A percentile compares a stretch with the other conserved stretches of the same genome.
These are phyloP conservation scores for Neopipo cinnamomea DNA, from an alignment of 2,113 vertebrate species.

Conservation along the genomic window DNA sequence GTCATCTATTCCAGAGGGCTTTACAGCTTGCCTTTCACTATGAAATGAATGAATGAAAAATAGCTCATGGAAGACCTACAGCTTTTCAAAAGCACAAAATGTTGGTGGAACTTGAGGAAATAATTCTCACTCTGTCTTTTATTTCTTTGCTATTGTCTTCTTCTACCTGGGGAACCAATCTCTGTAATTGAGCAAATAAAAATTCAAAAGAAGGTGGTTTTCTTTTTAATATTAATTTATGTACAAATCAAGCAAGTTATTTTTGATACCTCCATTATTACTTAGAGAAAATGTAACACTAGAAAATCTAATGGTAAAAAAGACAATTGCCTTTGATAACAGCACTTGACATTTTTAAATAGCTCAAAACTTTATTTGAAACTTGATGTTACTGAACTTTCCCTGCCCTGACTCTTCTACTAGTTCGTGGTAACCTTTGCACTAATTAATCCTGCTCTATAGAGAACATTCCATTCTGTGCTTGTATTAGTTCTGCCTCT, in stretches of 20 bases:
- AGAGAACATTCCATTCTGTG: neutral
- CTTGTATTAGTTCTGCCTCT: neutral
- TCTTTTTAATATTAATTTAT: neutral
- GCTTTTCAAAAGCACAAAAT: neutral
- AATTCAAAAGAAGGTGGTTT: fast-evolving
- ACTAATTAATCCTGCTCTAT: neutral
- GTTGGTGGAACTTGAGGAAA: neutral
- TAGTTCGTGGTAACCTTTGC: neutral
- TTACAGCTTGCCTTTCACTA: neutral
- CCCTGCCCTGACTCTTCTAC: neutral
- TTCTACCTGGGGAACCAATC: neutral
- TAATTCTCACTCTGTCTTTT: neutral
- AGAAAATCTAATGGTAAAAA: neutral
- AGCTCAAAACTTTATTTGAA: neutral
- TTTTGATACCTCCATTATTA: neutral
- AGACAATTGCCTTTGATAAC: neutral
- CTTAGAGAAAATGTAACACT: neutral
- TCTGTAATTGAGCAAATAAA: neutral
- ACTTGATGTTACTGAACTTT: neutral
- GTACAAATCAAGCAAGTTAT: neutral
- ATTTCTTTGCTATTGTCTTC: neutral
- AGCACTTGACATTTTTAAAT: neutral
- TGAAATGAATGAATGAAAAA: neutral
- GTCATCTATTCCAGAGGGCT: neutral
- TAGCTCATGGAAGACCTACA: neutral